Percentiles rank a stretch among this genome's conserved stretches.
Evolutionary conservation across 1,140 invertebrate species (phyloP).

Genomic region (Chironomus tepperi): DNA sequence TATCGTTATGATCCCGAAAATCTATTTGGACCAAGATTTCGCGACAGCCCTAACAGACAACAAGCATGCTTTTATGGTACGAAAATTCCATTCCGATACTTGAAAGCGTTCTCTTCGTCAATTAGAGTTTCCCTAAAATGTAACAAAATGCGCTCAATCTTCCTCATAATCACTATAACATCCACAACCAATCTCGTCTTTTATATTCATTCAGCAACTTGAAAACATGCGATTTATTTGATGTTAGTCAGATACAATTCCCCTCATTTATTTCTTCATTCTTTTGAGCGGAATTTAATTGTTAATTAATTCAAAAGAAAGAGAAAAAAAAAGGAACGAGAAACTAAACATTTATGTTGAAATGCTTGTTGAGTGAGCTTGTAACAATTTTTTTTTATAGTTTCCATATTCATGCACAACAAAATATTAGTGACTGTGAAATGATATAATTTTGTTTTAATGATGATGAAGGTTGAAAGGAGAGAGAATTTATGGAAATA

Average conservation of each 20-base stretch:
- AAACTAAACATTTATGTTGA: constrained; percentile 10
- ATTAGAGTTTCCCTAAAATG: too few relatives aligned
- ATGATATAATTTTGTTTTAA: constrained; percentile 9
- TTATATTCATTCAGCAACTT: too few relatives aligned
- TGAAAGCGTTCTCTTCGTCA: too few relatives aligned
- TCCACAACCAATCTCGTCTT: too few relatives aligned
- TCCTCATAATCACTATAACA: too few relatives aligned
- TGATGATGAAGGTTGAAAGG: constrained; percentile 1
- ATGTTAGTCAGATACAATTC: not conserved
- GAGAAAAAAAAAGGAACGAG: not conserved
- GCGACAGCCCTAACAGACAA: too few relatives aligned
- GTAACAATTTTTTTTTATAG: constrained; percentile 11
- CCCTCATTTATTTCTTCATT: not conserved
- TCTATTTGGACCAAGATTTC: too few relatives aligned
- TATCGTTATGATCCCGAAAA: too few relatives aligned
- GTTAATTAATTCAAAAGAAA: not conserved
- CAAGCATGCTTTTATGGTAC: too few relatives aligned
- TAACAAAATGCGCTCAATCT: too few relatives aligned
- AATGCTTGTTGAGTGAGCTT: constrained; percentile 16
- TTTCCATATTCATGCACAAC: not conserved
- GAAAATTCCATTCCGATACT: too few relatives aligned
- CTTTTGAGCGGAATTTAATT: not conserved
- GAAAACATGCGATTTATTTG: constrained; percentile 10
- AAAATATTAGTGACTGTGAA: not conserved
- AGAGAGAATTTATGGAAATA: not conserved